Conservation (phyloP, 2,797 vertebrate species). For the Falco rusticolus region DNA sequence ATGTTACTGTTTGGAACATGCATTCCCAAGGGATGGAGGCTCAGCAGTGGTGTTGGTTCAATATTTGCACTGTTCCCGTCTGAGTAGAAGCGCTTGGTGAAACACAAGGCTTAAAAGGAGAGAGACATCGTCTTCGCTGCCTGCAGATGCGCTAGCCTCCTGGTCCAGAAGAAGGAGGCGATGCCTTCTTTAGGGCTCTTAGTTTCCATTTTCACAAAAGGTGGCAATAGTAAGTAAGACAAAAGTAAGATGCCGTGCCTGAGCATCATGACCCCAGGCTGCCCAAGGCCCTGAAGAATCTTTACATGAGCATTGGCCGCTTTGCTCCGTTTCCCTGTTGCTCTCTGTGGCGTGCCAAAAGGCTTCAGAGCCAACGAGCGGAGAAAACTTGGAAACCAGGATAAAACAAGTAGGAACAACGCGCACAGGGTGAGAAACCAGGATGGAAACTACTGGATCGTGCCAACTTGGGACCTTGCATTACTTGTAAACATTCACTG, state of each 20-base stretch:
- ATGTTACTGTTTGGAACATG: background rate
- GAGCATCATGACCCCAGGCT: background rate
- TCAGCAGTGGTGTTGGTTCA: background rate
- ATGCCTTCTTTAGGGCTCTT: background rate
- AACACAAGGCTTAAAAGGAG: background rate
- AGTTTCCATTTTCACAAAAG: background rate
- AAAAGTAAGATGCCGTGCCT: background rate
- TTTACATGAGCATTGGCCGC: background rate
- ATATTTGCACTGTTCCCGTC: background rate
- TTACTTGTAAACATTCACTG: background rate
- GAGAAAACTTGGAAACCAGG: background rate
- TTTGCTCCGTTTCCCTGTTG: fast-evolving
- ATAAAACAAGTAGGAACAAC: background rate
- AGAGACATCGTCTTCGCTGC: fast-evolving
- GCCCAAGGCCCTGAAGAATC: background rate
- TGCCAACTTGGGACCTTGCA: background rate
- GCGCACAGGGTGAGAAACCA: background rate
- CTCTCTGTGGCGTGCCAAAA: background rate
- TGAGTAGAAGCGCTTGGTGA: background rate
- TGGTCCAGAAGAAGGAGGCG: background rate
- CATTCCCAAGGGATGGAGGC: fast-evolving
- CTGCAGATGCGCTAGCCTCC: background rate
- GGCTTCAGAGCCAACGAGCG: background rate
- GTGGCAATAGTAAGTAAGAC: background rate
- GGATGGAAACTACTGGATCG: background rate